These are phyloP conservation scores for Blera fallax DNA, from an alignment of 2,888 invertebrate species.

Conservation along the genomic window DNA sequence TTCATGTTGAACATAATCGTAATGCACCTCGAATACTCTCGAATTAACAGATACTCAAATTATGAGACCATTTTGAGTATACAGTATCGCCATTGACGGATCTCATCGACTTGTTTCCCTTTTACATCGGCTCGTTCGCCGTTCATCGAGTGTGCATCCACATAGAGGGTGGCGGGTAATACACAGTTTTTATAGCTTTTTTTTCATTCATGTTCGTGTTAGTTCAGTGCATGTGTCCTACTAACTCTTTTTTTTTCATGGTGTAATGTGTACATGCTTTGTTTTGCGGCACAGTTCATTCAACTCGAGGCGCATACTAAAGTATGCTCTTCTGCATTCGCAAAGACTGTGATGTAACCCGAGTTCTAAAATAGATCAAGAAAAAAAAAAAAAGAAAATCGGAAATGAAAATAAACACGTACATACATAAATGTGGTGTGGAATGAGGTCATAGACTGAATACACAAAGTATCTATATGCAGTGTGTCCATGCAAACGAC, in stretches of 20 bases:
- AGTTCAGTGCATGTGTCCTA: slow-evolving; percentile 60
- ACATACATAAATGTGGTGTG: slow-evolving; percentile 36
- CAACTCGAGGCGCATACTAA: slow-evolving; percentile 46
- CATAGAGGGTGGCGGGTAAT: neutral
- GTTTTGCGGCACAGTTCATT: slow-evolving; percentile 69
- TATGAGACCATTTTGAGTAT: slow-evolving; percentile 55
- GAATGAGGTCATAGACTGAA: slow-evolving; percentile 69
- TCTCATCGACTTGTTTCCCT: slow-evolving; percentile 44
- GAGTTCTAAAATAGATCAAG: slow-evolving; percentile 71
- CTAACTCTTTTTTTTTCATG: slow-evolving; percentile 65
- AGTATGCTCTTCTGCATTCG: slow-evolving; percentile 65
- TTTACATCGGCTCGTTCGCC: slow-evolving; percentile 38
- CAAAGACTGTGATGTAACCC: slow-evolving; percentile 70
- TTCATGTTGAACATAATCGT: slow-evolving; percentile 59
- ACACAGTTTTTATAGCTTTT: neutral
- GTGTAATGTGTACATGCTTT: slow-evolving; percentile 60
- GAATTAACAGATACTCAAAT: slow-evolving; percentile 65
- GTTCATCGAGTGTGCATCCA: slow-evolving; percentile 11
- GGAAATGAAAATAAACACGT: slow-evolving; percentile 70
- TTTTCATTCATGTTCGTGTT: slow-evolving; percentile 39
- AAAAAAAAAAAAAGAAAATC: slow-evolving; percentile 51
- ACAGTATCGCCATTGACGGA: slow-evolving; percentile 54
- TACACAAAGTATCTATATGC: slow-evolving; percentile 17
- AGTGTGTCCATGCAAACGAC: slow-evolving; percentile 44
- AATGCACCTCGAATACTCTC: slow-evolving; percentile 26